Percentiles rank a stretch among this genome's conserved stretches.
Conservation (phyloP, 64 coral and sea anemone genomes). For the Dendrophyllia cribrosa region DNA sequence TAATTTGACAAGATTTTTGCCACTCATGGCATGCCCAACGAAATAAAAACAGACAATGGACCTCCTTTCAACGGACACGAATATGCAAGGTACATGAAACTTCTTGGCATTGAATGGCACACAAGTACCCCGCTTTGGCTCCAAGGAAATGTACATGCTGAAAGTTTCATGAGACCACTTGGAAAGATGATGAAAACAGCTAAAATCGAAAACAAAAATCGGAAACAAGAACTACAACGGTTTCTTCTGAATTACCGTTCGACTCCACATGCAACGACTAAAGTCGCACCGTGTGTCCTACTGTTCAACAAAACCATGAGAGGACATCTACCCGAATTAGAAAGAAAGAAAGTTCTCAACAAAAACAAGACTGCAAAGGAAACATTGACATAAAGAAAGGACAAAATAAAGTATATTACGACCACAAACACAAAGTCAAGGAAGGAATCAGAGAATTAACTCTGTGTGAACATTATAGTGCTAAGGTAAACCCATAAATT, state of each 20-base stretch:
- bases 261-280: constrained; percentile 18
- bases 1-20: constrained; percentile 11
- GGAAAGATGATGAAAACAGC: constrained; percentile 4
- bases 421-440: no score
- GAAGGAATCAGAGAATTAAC: no score
- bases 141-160: constrained; percentile 28
- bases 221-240: constrained; percentile 39
- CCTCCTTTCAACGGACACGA: constrained; percentile 22
- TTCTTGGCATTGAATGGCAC: constrained; percentile 8
- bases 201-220: constrained; percentile 1
- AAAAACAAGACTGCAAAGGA: no score
- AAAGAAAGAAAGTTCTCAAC: no score
- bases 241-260: constrained; percentile 30
- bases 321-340: no score
- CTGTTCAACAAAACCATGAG: no score
- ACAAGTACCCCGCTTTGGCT: constrained; percentile 15
- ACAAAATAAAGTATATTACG: no score
- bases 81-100: not conserved
- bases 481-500: no score
- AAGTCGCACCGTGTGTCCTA: constrained; percentile 28
- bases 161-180: not conserved
- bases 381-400: no score
- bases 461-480: no score
- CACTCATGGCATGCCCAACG: not conserved
- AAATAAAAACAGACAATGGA: constrained; percentile 20